A percentile compares a stretch with the other conserved stretches of the same genome.
These are phyloP conservation scores for Grammomys dolichurus DNA, from an alignment of 2,113 vertebrate genomes.

Conservation along the genomic window DNA sequence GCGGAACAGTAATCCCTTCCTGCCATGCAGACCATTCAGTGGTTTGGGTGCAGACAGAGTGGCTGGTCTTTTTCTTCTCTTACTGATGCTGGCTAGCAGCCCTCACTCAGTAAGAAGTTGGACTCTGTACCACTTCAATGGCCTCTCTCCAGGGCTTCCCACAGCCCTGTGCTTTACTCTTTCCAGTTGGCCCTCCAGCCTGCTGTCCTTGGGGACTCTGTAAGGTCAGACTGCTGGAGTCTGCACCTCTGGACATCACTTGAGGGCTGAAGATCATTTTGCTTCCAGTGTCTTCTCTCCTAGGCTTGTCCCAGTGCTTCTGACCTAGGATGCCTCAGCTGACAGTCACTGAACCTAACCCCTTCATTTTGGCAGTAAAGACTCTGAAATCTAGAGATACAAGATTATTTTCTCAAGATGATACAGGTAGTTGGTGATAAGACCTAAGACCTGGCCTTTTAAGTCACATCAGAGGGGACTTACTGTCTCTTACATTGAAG, in stretches of 20 bases:
- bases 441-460: background rate
- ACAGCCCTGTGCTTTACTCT: background rate
- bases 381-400: background rate
- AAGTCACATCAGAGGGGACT: background rate
- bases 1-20: slow-evolving; percentile 74
- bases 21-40: slow-evolving; percentile 38
- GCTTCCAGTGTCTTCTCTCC: background rate
- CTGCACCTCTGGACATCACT: background rate
- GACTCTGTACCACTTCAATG: background rate
- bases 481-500: slow-evolving; percentile 19
- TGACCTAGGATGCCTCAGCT: background rate
- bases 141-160: background rate
- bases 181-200: background rate
- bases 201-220: background rate
- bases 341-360: background rate
- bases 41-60: slow-evolving; percentile 65
- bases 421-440: background rate
- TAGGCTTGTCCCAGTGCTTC: no score
- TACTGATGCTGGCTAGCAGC: background rate
- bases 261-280: background rate
- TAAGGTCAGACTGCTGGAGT: background rate
- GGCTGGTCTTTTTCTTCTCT: slow-evolving; percentile 52
- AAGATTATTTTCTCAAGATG: background rate
- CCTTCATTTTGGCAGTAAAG: background rate
- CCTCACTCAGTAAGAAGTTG: slow-evolving; percentile 4